phyloP scores from a whole-genome alignment of 2,113 vertebrate species.

The Capricornis sumatraensis region DNA sequence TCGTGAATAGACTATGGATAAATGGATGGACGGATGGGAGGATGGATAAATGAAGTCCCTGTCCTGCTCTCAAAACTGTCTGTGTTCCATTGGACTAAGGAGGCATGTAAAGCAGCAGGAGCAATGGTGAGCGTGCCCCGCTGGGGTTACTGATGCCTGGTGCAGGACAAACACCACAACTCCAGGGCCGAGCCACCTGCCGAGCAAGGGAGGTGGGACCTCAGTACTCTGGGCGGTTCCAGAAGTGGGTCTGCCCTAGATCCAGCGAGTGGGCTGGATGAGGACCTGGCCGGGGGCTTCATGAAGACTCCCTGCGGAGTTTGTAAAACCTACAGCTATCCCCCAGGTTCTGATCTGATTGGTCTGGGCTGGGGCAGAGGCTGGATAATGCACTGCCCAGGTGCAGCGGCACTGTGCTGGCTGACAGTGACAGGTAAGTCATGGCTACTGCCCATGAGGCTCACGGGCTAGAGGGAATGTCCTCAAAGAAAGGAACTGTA shows the following conservation, averaged over 20 bases:
- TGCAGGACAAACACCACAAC: neutral
- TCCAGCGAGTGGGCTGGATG: neutral
- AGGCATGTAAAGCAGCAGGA: neutral
- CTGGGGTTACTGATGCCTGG: neutral
- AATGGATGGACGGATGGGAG: neutral
- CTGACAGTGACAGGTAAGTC: neutral
- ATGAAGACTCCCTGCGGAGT: neutral
- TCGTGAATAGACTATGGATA: neutral
- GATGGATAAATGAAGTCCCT: neutral
- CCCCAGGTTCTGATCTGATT: neutral
- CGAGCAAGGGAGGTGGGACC: accelerated
- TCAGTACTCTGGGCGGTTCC: neutral
- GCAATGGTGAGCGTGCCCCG: neutral
- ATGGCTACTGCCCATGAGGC: accelerated
- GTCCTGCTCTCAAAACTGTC: neutral
- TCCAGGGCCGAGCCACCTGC: neutral
- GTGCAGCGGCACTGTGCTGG: neutral
- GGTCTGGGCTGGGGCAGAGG: neutral
- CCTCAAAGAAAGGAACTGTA: neutral
- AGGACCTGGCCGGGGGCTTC: neutral
- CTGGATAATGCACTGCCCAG: neutral
- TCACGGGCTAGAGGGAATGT: neutral
- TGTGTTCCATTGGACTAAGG: neutral
- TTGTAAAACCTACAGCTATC: neutral
- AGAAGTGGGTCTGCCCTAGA: neutral